Evolutionary conservation across 2,113 vertebrate species (phyloP), one percentile per base, ranked within the genome.

Genomic region (Stictonetta naevosa): DNA sequence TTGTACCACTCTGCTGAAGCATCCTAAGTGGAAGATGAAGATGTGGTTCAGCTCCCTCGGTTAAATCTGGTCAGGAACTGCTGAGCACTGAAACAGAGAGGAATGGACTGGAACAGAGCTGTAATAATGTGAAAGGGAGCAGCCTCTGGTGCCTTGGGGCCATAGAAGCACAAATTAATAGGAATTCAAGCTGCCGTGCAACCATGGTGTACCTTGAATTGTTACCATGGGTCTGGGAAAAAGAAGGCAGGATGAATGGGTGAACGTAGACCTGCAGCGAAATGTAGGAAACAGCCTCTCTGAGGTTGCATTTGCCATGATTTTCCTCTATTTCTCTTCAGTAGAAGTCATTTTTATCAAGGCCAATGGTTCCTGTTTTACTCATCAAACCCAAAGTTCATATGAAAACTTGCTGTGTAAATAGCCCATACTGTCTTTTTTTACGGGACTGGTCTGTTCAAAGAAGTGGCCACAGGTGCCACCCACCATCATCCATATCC

Each of bases 51-150:
- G 22, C 13, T 83, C 3, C 5, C 7, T 77, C 33, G 66, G n/a
- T 31, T 78, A 84, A 50, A 85, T 40, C 18, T 71, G 23, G 18
- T 71, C 71, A 88, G 82, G n/a, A 94, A 22, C 31, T 28, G 8
- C 26, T 78, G 52, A 77, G 31, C 11, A 74, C 5, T 15, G 26
- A 2, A 3, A 48, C 0, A 1, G 0, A 38, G 69, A 53, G 31
- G 31, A 23, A 1, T 42, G 36, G 66, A 44, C 13, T 21, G 36
- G 26, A 8, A 21, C 33, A 72, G 53, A 64, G 21, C 12, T 46
- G 21, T 48, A 12, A 44, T 50, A 19, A 29, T 36, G 11, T 84
- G 29, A 84, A 18, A 62, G 2, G 25, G n/a, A 78, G 56, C 31
- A 73, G 23, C 4, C 15, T 77, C 17, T 15, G 20, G 60, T 10